Evolutionary conservation across 30 jellyfish, hydroid and myxozoan genomes (phyloP).

Genomic region (Cassiopea xamachana): DNA sequence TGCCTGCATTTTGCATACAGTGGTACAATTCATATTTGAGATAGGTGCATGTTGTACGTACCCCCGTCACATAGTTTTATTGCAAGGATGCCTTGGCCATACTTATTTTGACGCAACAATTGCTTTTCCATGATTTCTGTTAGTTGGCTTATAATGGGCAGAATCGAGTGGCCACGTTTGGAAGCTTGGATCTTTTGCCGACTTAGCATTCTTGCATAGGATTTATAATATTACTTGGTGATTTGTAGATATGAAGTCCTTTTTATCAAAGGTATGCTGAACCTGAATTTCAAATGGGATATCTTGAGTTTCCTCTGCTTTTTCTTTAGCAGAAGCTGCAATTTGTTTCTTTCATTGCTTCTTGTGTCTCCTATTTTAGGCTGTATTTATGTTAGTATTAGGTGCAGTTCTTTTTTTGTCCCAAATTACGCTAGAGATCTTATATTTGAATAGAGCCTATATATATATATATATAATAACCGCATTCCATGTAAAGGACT

Average conservation of each 20-base stretch:
- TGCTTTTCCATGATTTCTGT: neutral
- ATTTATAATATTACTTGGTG: neutral
- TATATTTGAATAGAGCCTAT: too few species aligned
- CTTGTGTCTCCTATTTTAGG: too few species aligned
- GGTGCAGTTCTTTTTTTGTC: too few species aligned
- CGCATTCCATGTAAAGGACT: too few species aligned
- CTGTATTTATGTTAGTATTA: too few species aligned
- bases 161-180: neutral
- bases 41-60: neutral
- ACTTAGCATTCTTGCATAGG: neutral
- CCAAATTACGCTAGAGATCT: too few species aligned
- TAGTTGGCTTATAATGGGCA: neutral
- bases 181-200: neutral
- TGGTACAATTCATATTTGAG: too few species aligned
- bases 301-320: neutral
- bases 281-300: neutral
- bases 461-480: too few species aligned
- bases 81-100: neutral
- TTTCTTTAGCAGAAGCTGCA: neutral
- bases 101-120: neutral
- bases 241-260: neutral
- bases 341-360: too few species aligned
- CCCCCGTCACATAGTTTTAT: neutral
- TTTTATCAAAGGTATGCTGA: neutral
- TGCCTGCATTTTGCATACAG: too few species aligned